Percentiles rank a stretch among this genome's conserved stretches.
Evolutionary conservation across 2,113 vertebrate genomes (phyloP).

Genomic region (Odocoileus hemionus): DNA sequence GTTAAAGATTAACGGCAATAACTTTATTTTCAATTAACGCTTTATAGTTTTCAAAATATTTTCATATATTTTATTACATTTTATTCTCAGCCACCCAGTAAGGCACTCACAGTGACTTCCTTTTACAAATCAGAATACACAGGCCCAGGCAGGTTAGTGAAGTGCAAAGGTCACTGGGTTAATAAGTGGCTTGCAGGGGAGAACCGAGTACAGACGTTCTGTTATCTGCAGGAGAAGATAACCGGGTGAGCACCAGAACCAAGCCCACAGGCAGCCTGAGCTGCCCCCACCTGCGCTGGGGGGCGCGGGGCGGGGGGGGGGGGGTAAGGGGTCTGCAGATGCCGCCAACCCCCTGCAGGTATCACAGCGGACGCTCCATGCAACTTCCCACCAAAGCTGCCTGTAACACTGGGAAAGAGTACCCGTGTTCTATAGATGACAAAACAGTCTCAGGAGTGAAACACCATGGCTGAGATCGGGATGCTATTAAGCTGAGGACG

Average conservation of each 20-base stretch:
- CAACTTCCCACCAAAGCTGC: background rate
- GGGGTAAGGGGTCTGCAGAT: fast-evolving
- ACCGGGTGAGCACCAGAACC: fast-evolving
- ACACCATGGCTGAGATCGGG: background rate
- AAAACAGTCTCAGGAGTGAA: background rate
- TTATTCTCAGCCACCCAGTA: background rate
- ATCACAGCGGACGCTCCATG: too few species aligned
- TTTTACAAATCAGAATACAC: background rate
- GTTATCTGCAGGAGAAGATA: background rate
- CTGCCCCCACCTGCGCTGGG: fast-evolving
- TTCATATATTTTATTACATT: background rate
- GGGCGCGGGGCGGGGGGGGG: fast-evolving
- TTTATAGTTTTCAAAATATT: background rate
- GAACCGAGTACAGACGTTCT: background rate
- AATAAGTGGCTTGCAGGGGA: background rate
- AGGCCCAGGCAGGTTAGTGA: background rate
- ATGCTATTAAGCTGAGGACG: background rate
- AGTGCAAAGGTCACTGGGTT: background rate
- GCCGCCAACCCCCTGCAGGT: fast-evolving
- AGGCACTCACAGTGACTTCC: background rate
- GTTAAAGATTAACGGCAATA: background rate
- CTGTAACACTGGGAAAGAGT: fast-evolving
- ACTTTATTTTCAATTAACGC: background rate
- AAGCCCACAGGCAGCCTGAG: fast-evolving
- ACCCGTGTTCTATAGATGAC: too few species aligned